Base-by-base conservation (phyloP, 2,888 invertebrate genomes). In the Drosophila maculinotata region DNA sequence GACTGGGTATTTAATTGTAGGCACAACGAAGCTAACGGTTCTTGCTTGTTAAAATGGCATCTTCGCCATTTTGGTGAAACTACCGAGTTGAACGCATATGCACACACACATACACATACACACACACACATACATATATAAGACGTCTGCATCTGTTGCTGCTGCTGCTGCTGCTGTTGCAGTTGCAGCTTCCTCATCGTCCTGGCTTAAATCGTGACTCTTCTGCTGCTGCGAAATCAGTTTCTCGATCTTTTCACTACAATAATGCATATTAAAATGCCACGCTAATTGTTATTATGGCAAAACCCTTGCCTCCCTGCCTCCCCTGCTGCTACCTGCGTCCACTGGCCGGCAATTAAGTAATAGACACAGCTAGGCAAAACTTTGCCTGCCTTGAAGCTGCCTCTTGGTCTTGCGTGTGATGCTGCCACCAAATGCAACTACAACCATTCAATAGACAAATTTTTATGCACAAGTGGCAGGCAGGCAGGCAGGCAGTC, bases 241-340 rank as follows among this genome's bases (percentile, higher is more conserved):
- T 78, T 78, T 79, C n/a, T 76, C 75, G 80, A 85, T 86, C 73
- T 86, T 74, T 79, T 82, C 79, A 68, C 84, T 67, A 59, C 77
- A 85, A 80, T 85, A 87, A 84, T 85, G 87, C 84, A 88, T 86
- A 85, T 85, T 88, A 85, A 85, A 85, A 88, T 85, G 88, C 84
- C 84, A 88, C 65, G 81, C 88, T 85, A 88, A 88, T 85, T 88
- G 84, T 86, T 86, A 85, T 75, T 87, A 69, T 71, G 77, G 42
- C 66, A 63, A 56, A 20, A 5, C 54, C 56, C 57, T 39, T 30
- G 38, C n/a, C 68, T 26, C 66, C 42, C 17, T 9, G 28, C 20
- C 51, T 12, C n/a, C 38, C 36, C 38, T 20, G 2, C 36, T 36
- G 25, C 12, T 30, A 17, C 26, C 12, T 26, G 14, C 28, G 31